These are phyloP conservation scores for Diarsia dahlii DNA, from an alignment of 2,888 invertebrate species.

Conservation along the genomic window DNA sequence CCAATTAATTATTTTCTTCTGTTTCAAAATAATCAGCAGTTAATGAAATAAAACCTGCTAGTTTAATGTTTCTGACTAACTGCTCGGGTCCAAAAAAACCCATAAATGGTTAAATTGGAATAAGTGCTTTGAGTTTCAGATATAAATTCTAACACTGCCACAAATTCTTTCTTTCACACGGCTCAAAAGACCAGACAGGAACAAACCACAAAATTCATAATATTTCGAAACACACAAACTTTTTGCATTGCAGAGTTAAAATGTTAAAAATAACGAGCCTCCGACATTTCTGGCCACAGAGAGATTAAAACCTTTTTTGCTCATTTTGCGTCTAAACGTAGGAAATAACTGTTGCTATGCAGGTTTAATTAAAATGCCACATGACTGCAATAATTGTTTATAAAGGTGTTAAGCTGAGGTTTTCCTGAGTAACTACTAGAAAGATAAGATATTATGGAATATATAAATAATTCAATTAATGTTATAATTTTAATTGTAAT, in stretches of 20 bases:
- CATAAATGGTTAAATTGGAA: background rate
- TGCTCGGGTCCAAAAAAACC: background rate
- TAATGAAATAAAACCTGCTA: background rate
- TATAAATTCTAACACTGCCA: background rate
- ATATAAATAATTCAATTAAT: no score
- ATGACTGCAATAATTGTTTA: constrained; percentile 31
- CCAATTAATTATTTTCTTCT: background rate
- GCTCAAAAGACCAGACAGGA: constrained; percentile 23
- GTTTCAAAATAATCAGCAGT: background rate
- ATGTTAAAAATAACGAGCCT: constrained; percentile 56
- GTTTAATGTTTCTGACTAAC: background rate
- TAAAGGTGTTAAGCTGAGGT: constrained; percentile 9
- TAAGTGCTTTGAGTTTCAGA: background rate
- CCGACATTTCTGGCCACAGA: constrained; percentile 36
- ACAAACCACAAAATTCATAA: constrained; percentile 43
- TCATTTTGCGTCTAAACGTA: constrained; percentile 30
- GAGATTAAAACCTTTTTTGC: constrained; percentile 52
- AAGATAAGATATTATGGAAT: no score
- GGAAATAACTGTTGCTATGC: constrained; percentile 35
- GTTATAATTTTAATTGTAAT: no score
- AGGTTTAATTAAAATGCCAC: constrained; percentile 41
- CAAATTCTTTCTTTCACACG: background rate
- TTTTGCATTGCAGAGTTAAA: constrained; percentile 50
- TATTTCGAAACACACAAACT: constrained; percentile 53
- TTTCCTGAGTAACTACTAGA: background rate